Conservation (phyloP, 2,113 vertebrate genomes). For the Puffinus mauretanicus region DNA sequence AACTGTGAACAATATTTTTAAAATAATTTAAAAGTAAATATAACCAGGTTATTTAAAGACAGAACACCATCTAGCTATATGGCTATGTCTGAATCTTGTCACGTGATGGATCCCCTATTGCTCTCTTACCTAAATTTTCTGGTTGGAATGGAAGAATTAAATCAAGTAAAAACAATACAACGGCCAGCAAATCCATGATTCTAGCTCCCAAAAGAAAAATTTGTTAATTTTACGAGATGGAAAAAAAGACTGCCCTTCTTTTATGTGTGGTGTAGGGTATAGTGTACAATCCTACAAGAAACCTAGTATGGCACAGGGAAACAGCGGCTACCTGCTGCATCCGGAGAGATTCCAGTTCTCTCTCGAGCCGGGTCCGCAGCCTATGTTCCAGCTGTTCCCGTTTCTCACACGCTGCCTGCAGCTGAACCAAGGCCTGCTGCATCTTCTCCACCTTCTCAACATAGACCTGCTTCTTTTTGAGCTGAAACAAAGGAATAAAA, state of each 20-base stretch:
- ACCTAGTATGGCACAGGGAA: not conserved
- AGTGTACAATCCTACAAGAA: not conserved
- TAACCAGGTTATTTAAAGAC: not conserved
- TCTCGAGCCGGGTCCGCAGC: slow-evolving; percentile 89
- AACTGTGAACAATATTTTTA: not conserved
- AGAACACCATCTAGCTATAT: not conserved
- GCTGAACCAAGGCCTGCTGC: slow-evolving; percentile 95
- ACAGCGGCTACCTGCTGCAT: slow-evolving; percentile 87
- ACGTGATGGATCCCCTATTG: not conserved
- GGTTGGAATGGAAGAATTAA: not conserved
- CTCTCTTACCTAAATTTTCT: not conserved
- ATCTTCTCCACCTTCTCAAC: slow-evolving; percentile 98
- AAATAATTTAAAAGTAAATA: not conserved
- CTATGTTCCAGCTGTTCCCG: slow-evolving; percentile 94
- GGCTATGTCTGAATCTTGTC: not conserved
- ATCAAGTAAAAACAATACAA: not conserved
- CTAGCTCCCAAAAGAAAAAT: not conserved
- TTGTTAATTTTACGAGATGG: not conserved
- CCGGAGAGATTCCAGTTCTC: slow-evolving; percentile 92
- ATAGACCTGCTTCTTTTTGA: slow-evolving; percentile 99
- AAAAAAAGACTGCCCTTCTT: not conserved
- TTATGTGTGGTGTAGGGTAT: too few species aligned
- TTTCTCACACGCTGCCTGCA: slow-evolving; percentile 97
- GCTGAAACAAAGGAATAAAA: slow-evolving; percentile 70
- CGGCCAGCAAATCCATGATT: not conserved